Evolutionary conservation across 2,797 vertebrate species (phyloP).

Genomic region (Sebastes hubbsi): DNA sequence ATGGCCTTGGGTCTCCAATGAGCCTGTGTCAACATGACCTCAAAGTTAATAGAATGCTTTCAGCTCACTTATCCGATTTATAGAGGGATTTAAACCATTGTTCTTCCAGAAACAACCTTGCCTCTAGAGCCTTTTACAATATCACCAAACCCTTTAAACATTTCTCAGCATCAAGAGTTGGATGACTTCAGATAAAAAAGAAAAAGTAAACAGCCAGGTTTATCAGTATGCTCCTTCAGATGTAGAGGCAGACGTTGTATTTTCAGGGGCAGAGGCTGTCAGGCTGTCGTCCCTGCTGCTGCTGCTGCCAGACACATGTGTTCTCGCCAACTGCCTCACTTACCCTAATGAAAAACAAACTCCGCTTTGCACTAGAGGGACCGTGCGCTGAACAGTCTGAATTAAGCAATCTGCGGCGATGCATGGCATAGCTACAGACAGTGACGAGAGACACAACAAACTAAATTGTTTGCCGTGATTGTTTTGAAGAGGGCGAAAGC

Average conservation of each 20-base stretch:
- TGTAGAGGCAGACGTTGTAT: conserved; percentile 29
- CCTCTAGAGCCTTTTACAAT: background rate
- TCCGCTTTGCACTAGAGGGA: conserved; percentile 23
- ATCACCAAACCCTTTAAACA: background rate
- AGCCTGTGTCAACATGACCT: background rate
- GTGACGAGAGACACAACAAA: background rate
- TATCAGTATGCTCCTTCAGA: conserved; percentile 35
- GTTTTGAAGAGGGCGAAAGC: conserved; percentile 13
- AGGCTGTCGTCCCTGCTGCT: conserved; percentile 35
- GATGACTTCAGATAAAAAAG: conserved; percentile 4
- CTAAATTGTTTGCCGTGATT: conserved; percentile 17
- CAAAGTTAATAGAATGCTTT: background rate
- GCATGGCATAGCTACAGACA: background rate
- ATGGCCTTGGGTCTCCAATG: background rate
- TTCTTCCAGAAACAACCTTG: background rate
- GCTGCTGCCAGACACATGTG: conserved; percentile 47
- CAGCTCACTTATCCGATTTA: background rate
- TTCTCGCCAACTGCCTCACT: conserved; percentile 51
- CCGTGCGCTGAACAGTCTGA: conserved; percentile 19
- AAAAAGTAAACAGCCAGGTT: conserved; percentile 12
- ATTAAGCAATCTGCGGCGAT: conserved; percentile 31
- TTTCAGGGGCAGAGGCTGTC: conserved; percentile 41
- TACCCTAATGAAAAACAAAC: conserved; percentile 66
- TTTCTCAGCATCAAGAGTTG: background rate
- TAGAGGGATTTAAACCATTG: background rate